Evolutionary conservation across 1,140 invertebrate species (phyloP), one percentile per base, ranked within the genome.

Genomic region (Apis dorsata): DNA sequence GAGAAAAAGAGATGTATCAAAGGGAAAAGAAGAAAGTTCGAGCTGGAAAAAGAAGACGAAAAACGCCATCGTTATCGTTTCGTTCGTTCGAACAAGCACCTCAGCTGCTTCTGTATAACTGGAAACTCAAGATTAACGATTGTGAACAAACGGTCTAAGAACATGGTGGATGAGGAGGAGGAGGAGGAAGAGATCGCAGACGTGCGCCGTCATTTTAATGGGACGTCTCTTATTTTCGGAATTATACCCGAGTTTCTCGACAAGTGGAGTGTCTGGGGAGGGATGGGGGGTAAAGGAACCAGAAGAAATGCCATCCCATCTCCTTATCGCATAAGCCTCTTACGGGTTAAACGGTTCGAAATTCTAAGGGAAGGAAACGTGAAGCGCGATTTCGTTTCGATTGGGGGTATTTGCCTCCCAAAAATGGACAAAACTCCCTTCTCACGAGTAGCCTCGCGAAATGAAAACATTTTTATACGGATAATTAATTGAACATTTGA

Each of bases 191-290:
- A 59, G 72, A 79, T 24, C 82, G 28, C 68, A 49, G 79, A 84
- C 83, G 85, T 79, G 84, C 74, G 34, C 68, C 76, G 76, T 88
- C 87, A 80, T 84, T 81, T 89, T 88, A 88, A 88, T 89, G 87
- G 87, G 65, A 57, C 84, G 74, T 78, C 71, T 84, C 87, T 83
- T 82, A 75, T 86, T 88, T 83, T 75, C 57, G 60, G 59, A 79
- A 86, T 89, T 84, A 84, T 85, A 85, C 75, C 79, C 79, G 81
- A 65, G 28, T 65, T 51, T 44, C n/a, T 34, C 78, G 87, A 88
- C 87, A 86, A 79, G 79, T 89, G 87, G 49, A 66, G 63, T 2
- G 34, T 2, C 2, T 0, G 3, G 34, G 34, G 34, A 2, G 2
- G 34, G 34, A 28, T 28, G 28, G 28, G 2, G 28, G 28, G 28